These are phyloP conservation scores for Nebria ingens DNA, from an alignment of 1,140 invertebrate species.

Conservation along the genomic window DNA sequence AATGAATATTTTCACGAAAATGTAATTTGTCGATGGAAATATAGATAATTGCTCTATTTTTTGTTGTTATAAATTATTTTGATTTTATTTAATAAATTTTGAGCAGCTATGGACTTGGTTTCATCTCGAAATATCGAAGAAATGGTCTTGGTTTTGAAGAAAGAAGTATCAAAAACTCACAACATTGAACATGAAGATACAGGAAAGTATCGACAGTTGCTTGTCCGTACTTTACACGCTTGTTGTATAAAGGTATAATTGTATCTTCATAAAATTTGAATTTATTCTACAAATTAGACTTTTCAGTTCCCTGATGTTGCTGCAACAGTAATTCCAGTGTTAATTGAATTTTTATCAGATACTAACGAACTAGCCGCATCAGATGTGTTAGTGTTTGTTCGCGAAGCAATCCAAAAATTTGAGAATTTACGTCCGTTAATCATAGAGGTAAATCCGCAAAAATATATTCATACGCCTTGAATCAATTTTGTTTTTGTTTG, in stretches of 20 bases:
- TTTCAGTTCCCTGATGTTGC: slow-evolving; percentile 90
- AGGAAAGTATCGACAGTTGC: slow-evolving; percentile 88
- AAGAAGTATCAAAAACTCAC: slow-evolving; percentile 87
- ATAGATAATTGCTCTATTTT: slow-evolving; percentile 1
- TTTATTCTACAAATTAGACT: neutral
- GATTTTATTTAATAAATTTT: slow-evolving; percentile 22
- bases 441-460: slow-evolving; percentile 46
- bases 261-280: neutral
- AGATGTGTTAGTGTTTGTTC: slow-evolving; percentile 89
- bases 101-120: slow-evolving; percentile 78
- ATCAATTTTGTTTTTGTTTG: slow-evolving; percentile 18
- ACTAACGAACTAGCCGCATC: slow-evolving; percentile 86
- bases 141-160: slow-evolving; percentile 89
- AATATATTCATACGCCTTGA: neutral
- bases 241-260: slow-evolving; percentile 74
- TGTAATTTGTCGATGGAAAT: neutral
- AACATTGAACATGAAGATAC: slow-evolving; percentile 91
- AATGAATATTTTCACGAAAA: neutral
- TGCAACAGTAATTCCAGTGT: slow-evolving; percentile 81
- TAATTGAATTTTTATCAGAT: slow-evolving; percentile 94
- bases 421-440: slow-evolving; percentile 69
- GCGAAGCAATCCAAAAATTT: slow-evolving; percentile 91
- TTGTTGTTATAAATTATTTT: neutral
- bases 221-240: slow-evolving; percentile 89
- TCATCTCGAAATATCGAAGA: slow-evolving; percentile 91